A percentile compares a stretch with the other conserved stretches of the same genome.
Conservation (phyloP, 53 echinoderm and acorn worm genomes). For the Zoroaster sp. region DNA sequence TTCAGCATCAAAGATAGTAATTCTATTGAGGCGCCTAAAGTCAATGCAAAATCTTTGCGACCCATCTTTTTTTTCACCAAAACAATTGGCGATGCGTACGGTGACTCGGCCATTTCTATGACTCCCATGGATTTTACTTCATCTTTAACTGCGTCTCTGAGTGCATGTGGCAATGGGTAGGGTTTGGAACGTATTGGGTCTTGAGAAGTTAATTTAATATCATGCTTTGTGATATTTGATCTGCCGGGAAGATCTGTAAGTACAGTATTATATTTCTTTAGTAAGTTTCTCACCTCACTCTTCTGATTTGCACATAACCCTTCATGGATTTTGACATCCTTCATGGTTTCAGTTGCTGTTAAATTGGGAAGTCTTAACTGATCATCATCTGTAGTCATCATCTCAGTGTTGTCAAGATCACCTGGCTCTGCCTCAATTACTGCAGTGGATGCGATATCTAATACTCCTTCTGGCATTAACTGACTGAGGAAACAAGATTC, state of each 20-base stretch:
- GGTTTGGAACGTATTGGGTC: background rate
- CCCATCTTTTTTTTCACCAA: slow-evolving; percentile 1
- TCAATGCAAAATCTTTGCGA: background rate
- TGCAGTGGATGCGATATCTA: background rate
- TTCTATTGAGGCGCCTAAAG: background rate
- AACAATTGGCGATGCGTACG: slow-evolving; percentile 19
- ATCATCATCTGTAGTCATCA: background rate
- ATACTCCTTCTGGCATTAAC: background rate
- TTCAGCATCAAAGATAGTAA: slow-evolving; percentile 9
- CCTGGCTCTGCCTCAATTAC: background rate
- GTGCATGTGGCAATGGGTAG: slow-evolving; percentile 20
- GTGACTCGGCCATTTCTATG: background rate
- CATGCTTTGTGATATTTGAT: background rate
- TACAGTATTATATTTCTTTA: background rate
- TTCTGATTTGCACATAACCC: background rate
- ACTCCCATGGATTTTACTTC: slow-evolving; percentile 13
- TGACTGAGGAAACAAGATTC: background rate
- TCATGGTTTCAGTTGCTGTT: background rate
- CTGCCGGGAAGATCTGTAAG: background rate
- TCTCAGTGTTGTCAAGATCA: background rate
- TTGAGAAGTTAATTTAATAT: background rate
- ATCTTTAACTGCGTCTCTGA: background rate
- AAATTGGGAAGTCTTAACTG: background rate
- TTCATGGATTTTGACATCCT: slow-evolving; percentile 15
- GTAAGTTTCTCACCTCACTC: background rate